These are phyloP conservation scores for Lithosia quadra DNA, from an alignment of 2,888 invertebrate species.

Conservation along the genomic window DNA sequence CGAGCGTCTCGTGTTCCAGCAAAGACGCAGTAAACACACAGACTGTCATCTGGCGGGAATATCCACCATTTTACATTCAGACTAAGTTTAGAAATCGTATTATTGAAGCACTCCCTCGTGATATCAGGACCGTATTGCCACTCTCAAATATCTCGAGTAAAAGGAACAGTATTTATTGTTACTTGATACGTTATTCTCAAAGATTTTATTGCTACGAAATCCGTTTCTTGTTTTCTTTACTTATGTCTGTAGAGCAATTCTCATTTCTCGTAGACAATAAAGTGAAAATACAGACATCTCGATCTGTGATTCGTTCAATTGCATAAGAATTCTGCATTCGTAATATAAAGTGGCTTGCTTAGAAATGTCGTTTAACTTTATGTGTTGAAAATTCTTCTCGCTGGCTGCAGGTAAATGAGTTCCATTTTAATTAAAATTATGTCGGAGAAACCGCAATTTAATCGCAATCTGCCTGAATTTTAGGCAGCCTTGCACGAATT, in stretches of 20 bases:
- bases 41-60: slow-evolving; percentile 77
- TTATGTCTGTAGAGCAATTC: slow-evolving; percentile 33
- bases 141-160: slow-evolving; percentile 53
- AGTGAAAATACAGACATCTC: slow-evolving; percentile 55
- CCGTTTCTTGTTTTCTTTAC: slow-evolving; percentile 31
- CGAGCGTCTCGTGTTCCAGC: slow-evolving; percentile 57
- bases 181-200: slow-evolving; percentile 40
- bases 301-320: slow-evolving; percentile 56
- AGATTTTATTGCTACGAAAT: slow-evolving; percentile 38
- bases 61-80: slow-evolving; percentile 76
- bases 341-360: slow-evolving; percentile 59
- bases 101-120: slow-evolving; percentile 71
- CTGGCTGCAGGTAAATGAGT: slow-evolving; percentile 32
- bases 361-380: slow-evolving; percentile 63
- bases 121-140: slow-evolving; percentile 59
- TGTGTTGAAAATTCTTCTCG: slow-evolving; percentile 56
- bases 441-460: slow-evolving; percentile 22
- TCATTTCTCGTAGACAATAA: slow-evolving; percentile 48
- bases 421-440: slow-evolving; percentile 42
- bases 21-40: slow-evolving; percentile 72
- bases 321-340: slow-evolving; percentile 62
- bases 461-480: slow-evolving; percentile 22
- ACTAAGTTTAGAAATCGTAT: slow-evolving; percentile 75
- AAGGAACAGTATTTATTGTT: slow-evolving; percentile 54
- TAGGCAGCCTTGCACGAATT: slow-evolving; percentile 16